Evolutionary conservation across 1,140 invertebrate genomes (phyloP), one percentile per base, ranked within the genome.

Genomic region (Pteromalus puparum): DNA sequence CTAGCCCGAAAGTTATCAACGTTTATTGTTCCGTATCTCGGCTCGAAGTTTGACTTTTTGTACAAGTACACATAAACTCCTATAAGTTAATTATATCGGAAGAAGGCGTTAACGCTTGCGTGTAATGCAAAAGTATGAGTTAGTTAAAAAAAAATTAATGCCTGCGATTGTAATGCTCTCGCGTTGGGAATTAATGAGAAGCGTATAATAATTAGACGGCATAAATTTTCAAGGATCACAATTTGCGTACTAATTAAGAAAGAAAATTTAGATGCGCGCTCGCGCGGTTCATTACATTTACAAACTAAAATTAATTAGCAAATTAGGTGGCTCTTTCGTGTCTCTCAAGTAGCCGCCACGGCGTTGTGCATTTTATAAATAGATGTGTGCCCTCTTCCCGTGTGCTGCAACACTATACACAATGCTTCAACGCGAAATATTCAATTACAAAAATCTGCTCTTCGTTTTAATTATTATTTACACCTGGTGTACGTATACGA

Each of bases 291-390:
- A 82, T 74, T 82, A 65, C 70, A 75, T 82, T 82, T 74, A 38
- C 30, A 70, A 65, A 61, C 70, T 75, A 75, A 82, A 81, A 81
- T 81, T 73, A 81, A 75, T 82, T 82, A 82, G 80, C 61, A 82
- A 74, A 82, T 74, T 82, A 82, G 42, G 72, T 34, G 28, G 6
- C 38, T 75, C 48, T 28, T 74, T 73, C 24, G 38, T 48, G 28
- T 75, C 80, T 75, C 80, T 82, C 80, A 65, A 82, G 48, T 75
- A 82, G 80, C 72, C 74, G 61, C 61, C 48, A 15, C 48, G 21
- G 21, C 18, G 21, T 42, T 42, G 72, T 81, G 68, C 68, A 80
- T 81, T 72, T 81, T 82, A 75, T 61, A 82, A 74, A 75, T 82
- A 82, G 72, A 61, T 6, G 42, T 6, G 42, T 28, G 67, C 48